phyloP scores from a whole-genome alignment of 1,140 invertebrate species.

The Muscidifurax raptorellus region DNA sequence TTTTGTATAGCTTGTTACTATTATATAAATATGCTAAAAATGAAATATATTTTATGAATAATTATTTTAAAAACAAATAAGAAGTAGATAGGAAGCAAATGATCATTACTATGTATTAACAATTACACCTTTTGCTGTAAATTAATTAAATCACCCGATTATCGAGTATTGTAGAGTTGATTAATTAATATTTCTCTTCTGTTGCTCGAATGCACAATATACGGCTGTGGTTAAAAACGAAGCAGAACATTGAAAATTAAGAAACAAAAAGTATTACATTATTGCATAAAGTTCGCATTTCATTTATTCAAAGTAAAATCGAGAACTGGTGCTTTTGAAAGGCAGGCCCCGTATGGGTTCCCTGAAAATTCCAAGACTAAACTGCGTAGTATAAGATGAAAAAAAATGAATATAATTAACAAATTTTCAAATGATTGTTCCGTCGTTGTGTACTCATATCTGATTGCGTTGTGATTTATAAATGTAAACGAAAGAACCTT shows the following conservation, averaged over 20 bases:
- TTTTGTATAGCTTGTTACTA: neutral
- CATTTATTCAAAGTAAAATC: neutral
- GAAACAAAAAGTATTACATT: neutral
- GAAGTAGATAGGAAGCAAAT: neutral
- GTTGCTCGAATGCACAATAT: constrained; percentile 22
- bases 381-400: neutral
- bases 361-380: constrained; percentile 7
- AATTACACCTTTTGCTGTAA: neutral
- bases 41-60: constrained; percentile 8
- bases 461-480: too few relatives aligned
- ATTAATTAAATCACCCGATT: neutral
- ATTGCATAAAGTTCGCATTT: neutral
- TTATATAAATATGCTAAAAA: neutral
- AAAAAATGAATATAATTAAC: neutral
- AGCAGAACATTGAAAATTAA: constrained; percentile 2
- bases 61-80: neutral
- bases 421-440: constrained; percentile 6
- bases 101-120: neutral
- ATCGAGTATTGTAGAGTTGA: neutral
- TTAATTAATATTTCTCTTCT: constrained; percentile 21
- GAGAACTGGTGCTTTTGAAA: constrained; percentile 3
- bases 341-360: neutral
- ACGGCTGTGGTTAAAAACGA: constrained; percentile 32
- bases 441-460: neutral
- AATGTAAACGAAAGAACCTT: too few relatives aligned